A percentile compares a stretch with the other conserved stretches of the same genome.
Conservation (phyloP, 2,797 vertebrate genomes). For the Nyctalus aviator region DNA sequence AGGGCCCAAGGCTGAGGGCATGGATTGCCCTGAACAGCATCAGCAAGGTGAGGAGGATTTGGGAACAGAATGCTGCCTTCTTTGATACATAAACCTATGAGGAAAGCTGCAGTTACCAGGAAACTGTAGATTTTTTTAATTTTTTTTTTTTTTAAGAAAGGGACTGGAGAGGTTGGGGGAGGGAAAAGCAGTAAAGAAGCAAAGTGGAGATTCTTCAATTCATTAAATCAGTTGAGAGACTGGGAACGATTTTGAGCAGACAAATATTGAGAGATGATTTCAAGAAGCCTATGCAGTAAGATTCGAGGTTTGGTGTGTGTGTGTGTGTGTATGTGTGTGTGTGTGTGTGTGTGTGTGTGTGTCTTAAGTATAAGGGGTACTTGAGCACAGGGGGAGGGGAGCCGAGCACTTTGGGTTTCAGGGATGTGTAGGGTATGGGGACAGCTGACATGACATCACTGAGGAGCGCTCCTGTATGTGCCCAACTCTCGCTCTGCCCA, state of each 20-base stretch:
- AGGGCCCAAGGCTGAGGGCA: not conserved
- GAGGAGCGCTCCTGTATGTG: not conserved
- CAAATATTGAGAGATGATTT: constrained; percentile 36
- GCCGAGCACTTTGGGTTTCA: not conserved
- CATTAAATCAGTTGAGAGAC: not conserved
- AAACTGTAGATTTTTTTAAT: not conserved
- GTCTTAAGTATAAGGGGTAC: not conserved
- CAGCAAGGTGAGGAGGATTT: not conserved
- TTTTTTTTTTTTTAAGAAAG: too few relatives aligned
- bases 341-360: too few relatives aligned
- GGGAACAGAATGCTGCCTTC: not conserved
- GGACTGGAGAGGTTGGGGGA: too few relatives aligned
- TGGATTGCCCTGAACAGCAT: not conserved
- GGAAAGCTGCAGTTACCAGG: not conserved
- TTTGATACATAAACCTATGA: not conserved
- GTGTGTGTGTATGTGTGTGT: too few relatives aligned
- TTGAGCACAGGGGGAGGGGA: not conserved
- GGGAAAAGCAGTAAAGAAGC: too few relatives aligned
- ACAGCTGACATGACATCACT: not conserved
- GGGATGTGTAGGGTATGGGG: not conserved
- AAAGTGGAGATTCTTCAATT: not conserved
- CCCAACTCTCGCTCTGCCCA: not conserved
- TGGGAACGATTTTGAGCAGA: constrained; percentile 47
- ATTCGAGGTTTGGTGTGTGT: not conserved
- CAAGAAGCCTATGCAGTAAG: not conserved